Conservation (phyloP, 2,888 invertebrate species). For the Chrysolina haemoptera region DNA sequence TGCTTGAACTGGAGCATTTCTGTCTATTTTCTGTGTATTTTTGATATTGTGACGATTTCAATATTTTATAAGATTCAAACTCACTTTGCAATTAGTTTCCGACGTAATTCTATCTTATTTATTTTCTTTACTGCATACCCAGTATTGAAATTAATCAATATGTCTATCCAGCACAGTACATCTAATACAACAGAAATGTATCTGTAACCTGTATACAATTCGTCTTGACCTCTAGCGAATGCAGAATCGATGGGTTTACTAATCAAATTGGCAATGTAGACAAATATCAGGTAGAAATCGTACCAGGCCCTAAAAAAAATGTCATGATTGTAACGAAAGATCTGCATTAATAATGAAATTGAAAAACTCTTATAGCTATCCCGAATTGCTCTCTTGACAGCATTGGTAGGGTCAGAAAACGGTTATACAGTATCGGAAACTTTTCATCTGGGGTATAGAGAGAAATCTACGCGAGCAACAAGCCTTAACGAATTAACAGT, state of each 20-base stretch:
- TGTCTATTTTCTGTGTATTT: no score
- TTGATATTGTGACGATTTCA: background rate
- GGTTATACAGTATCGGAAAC: no score
- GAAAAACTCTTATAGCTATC: no score
- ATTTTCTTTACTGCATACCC: slow-evolving; percentile 38
- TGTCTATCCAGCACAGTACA: slow-evolving; percentile 39
- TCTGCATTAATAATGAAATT: no score
- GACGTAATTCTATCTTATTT: slow-evolving; percentile 40
- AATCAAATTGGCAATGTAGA: slow-evolving; percentile 40
- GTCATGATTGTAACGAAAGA: no score
- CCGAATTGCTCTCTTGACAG: no score
- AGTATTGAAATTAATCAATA: slow-evolving; percentile 48
- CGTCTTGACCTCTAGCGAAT: slow-evolving; percentile 12
- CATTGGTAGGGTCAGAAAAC: no score
- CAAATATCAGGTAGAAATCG: slow-evolving; percentile 48
- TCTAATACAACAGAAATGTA: slow-evolving; percentile 28
- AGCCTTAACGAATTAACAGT: no score
- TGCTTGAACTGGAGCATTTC: no score
- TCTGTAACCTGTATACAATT: background rate
- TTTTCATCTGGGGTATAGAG: no score
- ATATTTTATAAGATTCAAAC: background rate
- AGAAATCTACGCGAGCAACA: no score
- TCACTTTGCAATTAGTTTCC: slow-evolving; percentile 36
- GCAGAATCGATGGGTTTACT: slow-evolving; percentile 43
- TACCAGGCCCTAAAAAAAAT: slow-evolving; percentile 25